A percentile compares a stretch with the other conserved stretches of the same genome.
These are phyloP conservation scores for Heliocidaris tuberculata DNA, from an alignment of 35 echinoderm and acorn worm species.

Conservation along the genomic window DNA sequence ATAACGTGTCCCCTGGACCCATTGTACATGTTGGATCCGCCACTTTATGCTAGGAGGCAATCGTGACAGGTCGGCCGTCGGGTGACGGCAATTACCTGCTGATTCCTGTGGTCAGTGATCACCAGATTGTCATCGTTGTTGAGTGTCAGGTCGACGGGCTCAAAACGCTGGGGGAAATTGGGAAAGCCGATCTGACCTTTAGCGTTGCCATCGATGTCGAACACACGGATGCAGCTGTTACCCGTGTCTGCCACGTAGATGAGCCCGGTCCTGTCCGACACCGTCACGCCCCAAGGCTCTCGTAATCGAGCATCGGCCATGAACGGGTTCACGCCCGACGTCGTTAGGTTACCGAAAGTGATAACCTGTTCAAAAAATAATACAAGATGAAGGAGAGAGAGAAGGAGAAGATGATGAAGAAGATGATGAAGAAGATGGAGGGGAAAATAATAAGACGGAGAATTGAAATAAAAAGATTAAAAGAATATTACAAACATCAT, in stretches of 20 bases:
- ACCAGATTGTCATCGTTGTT: slow-evolving; percentile 71
- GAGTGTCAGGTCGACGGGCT: slow-evolving; percentile 80
- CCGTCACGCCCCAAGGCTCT: slow-evolving; percentile 93
- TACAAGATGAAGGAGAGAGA: neutral
- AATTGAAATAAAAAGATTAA: too few relatives aligned
- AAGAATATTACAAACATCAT: too few relatives aligned
- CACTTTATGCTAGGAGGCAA: too few relatives aligned
- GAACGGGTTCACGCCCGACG: slow-evolving; percentile 52
- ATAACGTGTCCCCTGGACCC: too few relatives aligned
- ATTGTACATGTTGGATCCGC: too few relatives aligned
- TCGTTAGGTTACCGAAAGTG: slow-evolving; percentile 63
- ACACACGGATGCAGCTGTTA: slow-evolving; percentile 85
- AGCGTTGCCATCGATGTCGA: slow-evolving; percentile 81
- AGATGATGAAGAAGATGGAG: too few relatives aligned
- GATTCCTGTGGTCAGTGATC: slow-evolving; percentile 80
- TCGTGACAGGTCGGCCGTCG: neutral
- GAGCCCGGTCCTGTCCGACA: slow-evolving; percentile 71
- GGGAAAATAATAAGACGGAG: too few relatives aligned
- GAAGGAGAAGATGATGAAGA: too few relatives aligned
- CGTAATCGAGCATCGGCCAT: slow-evolving; percentile 58
- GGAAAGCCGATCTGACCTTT: slow-evolving; percentile 77
- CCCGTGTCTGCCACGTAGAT: slow-evolving; percentile 91
- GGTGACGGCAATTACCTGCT: slow-evolving; percentile 52
- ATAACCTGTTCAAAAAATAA: slow-evolving; percentile 45
- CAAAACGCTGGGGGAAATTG: slow-evolving; percentile 73